phyloP scores from a whole-genome alignment of 2,797 vertebrate species.

The Girardinus metallicus region DNA sequence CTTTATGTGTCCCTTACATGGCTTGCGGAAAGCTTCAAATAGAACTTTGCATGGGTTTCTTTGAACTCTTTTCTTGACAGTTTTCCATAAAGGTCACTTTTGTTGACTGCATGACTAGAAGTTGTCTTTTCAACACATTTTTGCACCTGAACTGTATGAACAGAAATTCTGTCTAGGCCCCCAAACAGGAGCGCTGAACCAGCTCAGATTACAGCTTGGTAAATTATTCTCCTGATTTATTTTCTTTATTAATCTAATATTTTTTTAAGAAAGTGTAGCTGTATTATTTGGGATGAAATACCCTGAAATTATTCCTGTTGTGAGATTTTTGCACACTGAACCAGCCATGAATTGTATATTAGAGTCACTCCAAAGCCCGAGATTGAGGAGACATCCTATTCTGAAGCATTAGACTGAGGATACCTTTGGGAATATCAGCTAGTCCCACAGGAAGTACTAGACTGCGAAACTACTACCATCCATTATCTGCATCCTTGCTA shows the following conservation, averaged over 20 bases:
- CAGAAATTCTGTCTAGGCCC: not conserved
- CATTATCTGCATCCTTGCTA: constrained; percentile 30
- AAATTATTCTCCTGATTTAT: constrained; percentile 10
- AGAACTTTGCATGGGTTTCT: not conserved
- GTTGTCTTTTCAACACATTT: not conserved
- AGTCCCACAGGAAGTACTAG: constrained; percentile 34
- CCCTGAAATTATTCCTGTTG: constrained; percentile 1
- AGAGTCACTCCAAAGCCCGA: constrained; percentile 21
- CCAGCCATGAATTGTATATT: constrained; percentile 18
- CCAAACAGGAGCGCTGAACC: not conserved
- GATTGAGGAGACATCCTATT: constrained; percentile 32
- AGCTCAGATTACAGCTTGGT: not conserved
- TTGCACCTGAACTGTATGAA: not conserved
- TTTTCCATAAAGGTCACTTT: not conserved
- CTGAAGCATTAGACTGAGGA: constrained; percentile 17
- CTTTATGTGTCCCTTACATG: not conserved
- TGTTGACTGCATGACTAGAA: not conserved
- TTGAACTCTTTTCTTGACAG: not conserved
- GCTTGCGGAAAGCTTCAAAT: not conserved
- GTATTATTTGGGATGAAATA: constrained; percentile 5
- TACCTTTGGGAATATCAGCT: constrained; percentile 15
- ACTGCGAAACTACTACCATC: constrained; percentile 33
- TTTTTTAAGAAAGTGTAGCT: constrained; percentile 18
- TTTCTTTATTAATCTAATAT: constrained; percentile 11
- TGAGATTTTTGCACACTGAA: not conserved